These are phyloP conservation scores for Cyclura pinguis DNA, from an alignment of 2,797 vertebrate species.

Conservation along the genomic window DNA sequence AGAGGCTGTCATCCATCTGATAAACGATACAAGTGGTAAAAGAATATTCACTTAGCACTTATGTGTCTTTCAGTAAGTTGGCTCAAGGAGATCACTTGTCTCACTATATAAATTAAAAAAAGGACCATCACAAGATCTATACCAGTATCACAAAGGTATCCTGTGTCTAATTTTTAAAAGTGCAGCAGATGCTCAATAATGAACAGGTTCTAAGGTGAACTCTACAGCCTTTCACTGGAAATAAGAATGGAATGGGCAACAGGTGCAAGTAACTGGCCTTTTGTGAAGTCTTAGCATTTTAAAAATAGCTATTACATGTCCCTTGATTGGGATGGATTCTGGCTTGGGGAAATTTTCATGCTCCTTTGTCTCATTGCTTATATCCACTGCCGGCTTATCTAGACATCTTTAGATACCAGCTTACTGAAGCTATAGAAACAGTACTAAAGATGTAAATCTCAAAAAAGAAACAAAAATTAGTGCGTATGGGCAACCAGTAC, in stretches of 20 bases:
- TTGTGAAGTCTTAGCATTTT: neutral
- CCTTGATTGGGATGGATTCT: neutral
- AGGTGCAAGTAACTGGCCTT: neutral
- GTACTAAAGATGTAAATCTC: slow-evolving; percentile 6
- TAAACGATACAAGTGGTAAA: neutral
- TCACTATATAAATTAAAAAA: neutral
- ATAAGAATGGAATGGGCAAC: neutral
- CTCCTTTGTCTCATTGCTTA: neutral
- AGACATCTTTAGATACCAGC: neutral
- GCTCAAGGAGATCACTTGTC: neutral
- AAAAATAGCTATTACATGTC: neutral
- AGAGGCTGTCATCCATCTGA: neutral
- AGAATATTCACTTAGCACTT: neutral
- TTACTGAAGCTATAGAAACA: neutral
- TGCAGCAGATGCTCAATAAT: neutral
- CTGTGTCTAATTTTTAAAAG: neutral
- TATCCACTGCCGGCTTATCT: neutral
- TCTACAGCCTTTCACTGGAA: neutral
- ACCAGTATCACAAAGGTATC: neutral
- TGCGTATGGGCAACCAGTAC: neutral
- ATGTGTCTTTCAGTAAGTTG: neutral
- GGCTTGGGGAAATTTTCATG: neutral
- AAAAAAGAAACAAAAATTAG: neutral
- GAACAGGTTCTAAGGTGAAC: neutral
- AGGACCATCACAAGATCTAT: neutral